Base-by-base conservation (phyloP, 1,140 invertebrate genomes). In the Leptonema lineaticorne region DNA sequence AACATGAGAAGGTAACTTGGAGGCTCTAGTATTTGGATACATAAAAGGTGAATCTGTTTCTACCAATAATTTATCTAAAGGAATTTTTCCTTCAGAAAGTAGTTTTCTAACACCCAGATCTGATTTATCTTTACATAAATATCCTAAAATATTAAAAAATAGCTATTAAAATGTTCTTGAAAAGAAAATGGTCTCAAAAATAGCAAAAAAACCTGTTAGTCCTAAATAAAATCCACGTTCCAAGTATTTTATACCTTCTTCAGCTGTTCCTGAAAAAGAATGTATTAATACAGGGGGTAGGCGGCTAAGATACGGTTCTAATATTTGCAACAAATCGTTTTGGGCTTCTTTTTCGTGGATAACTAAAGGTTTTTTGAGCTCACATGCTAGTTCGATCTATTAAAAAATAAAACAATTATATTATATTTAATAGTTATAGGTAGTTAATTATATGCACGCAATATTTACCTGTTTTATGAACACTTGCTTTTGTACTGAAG, bases 21-120 rank as follows among this genome's bases (percentile, higher is more conserved):
- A 95, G 59, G 94, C 94, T 77, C 95, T 84, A 48, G 93, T 94
- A 77, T 97, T 98, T 0, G 95, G 95, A 79, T 95, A 97, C 93
- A 97, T 95, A 75, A 95, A 98, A 0, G 95, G 95, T 8, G 94
- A 90, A 82, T 97, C 95, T 1, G 93, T 96, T 82, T 97, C 94
- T 0, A 97, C 88, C 28, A 97, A 76, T 57, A 97, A 81, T 77
- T 87, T 86, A 73, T 97, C 93, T 69, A 97, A 76, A 1, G 94
- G 92, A 74, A 95, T 83, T 22, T 88, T 82, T 63, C 90, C 88
- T 75, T 92, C 89, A 33, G 93, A 90, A 11, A 97, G 77, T 53
- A 96, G 81, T 75, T 92, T 88, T 64, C 94, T 83, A 4, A 98
- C 90, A 14, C 95, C 94, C 72, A 90, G 90, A 74, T 95, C 93